Base-by-base conservation (phyloP, 2,797 vertebrate species). In the Enteromius argenteus region DNA sequence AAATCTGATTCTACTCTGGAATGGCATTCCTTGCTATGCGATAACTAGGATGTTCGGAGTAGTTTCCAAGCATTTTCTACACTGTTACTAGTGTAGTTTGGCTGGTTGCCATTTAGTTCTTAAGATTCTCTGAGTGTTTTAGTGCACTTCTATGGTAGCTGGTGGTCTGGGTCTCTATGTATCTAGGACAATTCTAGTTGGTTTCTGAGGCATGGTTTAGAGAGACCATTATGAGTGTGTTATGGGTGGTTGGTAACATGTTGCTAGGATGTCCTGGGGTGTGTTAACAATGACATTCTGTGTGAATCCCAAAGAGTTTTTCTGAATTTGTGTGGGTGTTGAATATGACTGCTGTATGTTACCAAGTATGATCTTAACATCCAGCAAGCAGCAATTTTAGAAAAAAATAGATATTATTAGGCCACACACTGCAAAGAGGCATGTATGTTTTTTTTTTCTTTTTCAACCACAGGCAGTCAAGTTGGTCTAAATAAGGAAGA, bases 401-500 rank as follows among this genome's bases (percentile, higher is more conserved):
- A 39, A 56, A 74, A 72, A 74, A 49, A 53, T 2, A 49, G 9
- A 75, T 5, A 21, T 4, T 1, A 62, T 14, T 1, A 5, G 32
- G 2, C 13, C 15, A 44, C 5, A 60, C 9, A 27, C 7, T 21
- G 13, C 17, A 32, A 51, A 51, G 14, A 66, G 2, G 2, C 37
- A 7, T 30, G 1, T 14, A 0, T 3, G 1, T 6, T 35, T 17
- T 23, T 11, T 11, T 19, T 9, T 15, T 15, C n/a, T 44, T 32
- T 23, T 42, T 2, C 4, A 21, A 73, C 44, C 58, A 75, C 80
- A 39, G 23, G 1, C 30, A 21, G 42, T 3, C 19, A 81, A 13
- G n/a, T 37, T 3, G 7, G 15, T 19, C 53, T 17, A 64, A 81
- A 74, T 35, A 74, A 64, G 56, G 30, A 73, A 53, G 58, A 75